Evolutionary conservation across 2,797 vertebrate genomes (phyloP).

Genomic region (Zalophus californianus): DNA sequence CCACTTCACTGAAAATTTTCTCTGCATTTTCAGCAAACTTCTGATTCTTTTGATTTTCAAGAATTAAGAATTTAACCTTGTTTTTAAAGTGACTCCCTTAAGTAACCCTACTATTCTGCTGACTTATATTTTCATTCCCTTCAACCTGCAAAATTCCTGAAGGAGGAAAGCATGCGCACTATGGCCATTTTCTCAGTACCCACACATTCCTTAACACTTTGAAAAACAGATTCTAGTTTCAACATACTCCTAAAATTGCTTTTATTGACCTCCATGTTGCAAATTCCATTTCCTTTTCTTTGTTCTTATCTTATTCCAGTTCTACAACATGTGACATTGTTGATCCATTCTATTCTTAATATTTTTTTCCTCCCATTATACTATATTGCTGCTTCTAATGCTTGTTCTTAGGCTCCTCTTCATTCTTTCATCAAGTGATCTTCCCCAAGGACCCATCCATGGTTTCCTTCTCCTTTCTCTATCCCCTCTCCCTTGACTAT

Average conservation of each 20-base stretch:
- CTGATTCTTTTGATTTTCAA: conserved; percentile 35
- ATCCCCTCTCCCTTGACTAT: neutral
- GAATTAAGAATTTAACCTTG: neutral
- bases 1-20: neutral
- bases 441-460: neutral
- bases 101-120: neutral
- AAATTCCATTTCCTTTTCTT: neutral
- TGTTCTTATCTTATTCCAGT: neutral
- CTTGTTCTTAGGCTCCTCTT: neutral
- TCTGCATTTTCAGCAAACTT: neutral
- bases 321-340: neutral
- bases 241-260: neutral
- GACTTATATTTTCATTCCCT: neutral
- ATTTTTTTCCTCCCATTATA: neutral
- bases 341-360: neutral
- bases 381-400: neutral
- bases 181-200: neutral
- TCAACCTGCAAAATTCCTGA: conserved; percentile 10
- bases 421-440: neutral
- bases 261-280: neutral
- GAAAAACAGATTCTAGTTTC: neutral
- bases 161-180: neutral
- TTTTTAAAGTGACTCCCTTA: neutral
- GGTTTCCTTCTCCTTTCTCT: neutral
- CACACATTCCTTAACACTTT: neutral